phyloP scores from a whole-genome alignment of 2,888 invertebrate species.

The Drosophila antonietae region DNA sequence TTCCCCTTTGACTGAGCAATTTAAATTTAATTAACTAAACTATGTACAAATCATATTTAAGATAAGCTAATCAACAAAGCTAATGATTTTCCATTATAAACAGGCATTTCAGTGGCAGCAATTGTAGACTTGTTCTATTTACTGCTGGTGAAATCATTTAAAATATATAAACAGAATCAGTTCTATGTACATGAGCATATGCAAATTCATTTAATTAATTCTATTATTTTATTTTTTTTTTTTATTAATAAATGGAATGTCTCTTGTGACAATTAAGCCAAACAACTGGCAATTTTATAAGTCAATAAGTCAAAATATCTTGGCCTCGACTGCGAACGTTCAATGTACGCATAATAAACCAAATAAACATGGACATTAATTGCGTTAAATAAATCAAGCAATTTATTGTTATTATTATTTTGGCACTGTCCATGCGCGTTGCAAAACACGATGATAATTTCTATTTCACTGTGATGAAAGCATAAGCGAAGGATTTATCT shows the following conservation, averaged over 20 bases:
- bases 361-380: conserved; percentile 52
- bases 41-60: neutral
- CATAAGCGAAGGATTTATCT: conserved; percentile 3
- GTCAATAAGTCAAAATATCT: conserved; percentile 64
- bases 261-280: conserved; percentile 52
- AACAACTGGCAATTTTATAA: conserved; percentile 47
- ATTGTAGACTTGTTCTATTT: neutral
- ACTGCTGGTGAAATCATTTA: neutral
- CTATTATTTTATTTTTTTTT: neutral
- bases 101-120: neutral
- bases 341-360: conserved; percentile 40
- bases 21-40: neutral
- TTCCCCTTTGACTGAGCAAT: neutral
- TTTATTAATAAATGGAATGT: conserved; percentile 29
- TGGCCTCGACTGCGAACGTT: conserved; percentile 41
- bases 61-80: neutral
- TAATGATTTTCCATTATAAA: no score
- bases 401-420: conserved; percentile 46
- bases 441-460: conserved; percentile 15
- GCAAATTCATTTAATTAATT: neutral
- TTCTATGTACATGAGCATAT: neutral
- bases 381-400: conserved; percentile 55
- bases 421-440: conserved; percentile 5
- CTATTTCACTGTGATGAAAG: neutral
- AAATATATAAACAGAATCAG: conserved; percentile 1